phyloP scores from a whole-genome alignment of 2,113 vertebrate species.

The Mustelus asterias region DNA sequence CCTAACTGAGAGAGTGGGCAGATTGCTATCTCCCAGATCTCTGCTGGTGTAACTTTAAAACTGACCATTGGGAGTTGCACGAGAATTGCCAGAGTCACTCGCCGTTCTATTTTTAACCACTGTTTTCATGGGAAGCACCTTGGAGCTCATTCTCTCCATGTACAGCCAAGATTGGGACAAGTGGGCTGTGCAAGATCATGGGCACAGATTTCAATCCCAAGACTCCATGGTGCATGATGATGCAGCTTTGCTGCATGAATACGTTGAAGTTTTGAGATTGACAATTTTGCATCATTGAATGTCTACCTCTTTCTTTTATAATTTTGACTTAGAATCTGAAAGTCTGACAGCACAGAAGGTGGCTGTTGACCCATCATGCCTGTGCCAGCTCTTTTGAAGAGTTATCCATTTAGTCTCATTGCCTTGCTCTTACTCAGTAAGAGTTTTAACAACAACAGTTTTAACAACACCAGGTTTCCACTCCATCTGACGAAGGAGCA shows the following conservation, averaged over 20 bases:
- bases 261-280: not conserved
- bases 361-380: not conserved
- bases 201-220: not conserved
- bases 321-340: not conserved
- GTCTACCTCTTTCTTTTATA: not conserved
- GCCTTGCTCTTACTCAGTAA: not conserved
- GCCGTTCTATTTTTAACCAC: not conserved
- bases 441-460: too few species aligned
- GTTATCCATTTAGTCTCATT: not conserved
- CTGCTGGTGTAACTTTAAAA: not conserved
- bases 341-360: not conserved
- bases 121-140: not conserved
- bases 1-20: too few species aligned
- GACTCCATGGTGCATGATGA: not conserved
- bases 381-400: not conserved
- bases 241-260: not conserved
- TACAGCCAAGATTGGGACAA: not conserved
- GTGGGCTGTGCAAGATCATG: not conserved
- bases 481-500: too few species aligned
- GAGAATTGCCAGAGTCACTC: not conserved
- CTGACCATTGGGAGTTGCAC: not conserved
- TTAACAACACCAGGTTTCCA: too few species aligned
- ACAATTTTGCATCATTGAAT: not conserved
- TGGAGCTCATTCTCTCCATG: not conserved
- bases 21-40: not conserved